Base-by-base conservation (phyloP, 1,140 invertebrate genomes). In the Solen grandis region DNA sequence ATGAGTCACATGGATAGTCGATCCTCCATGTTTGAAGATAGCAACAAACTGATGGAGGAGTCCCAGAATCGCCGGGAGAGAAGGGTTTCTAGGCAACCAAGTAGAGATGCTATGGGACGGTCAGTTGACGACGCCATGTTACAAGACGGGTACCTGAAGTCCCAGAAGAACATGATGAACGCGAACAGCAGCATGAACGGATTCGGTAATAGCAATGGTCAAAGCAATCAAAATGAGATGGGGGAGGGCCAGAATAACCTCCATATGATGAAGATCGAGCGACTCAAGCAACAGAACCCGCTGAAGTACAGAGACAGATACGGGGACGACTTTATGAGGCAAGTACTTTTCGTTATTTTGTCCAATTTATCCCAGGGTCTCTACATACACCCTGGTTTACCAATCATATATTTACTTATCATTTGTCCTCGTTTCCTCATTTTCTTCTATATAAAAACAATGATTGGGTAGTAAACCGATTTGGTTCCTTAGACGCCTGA, bases 261-360 rank as follows among this genome's bases (percentile, higher is more conserved):
- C n/a, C n/a, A n/a, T n/a, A n/a, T n/a, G n/a, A n/a, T 2, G 3
- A 63, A 46, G 27, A 54, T 62, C 1, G 75, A 78, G 33, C 46
- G 38, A n/a, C 31, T 78, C 19, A 68, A 69, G 31, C 25, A 69
- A 33, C 19, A 31, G n/a, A 78, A 78, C 35, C 31, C 22, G 25
- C 1, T 59, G 8, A 68, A 69, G 22, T 78, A 59, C 63, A 78
- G 27, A 33, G 41, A 33, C 5, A 38, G 8, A 8, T 69, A 69
- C 50, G 75, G 75, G 19, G 31, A 66, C 31, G 35, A 38, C 5
- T n/a, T 22, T 25, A 55, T 68, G 46, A 77, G 50, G 63, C 68
- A 35, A 63, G 57, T 29, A 4, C n/a, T 3, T 13, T 63, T 31
- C 4, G 5, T 33, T 63, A 46, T 46, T 46, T n/a, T n/a, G n/a